Evolutionary conservation across 2,888 invertebrate species (phyloP).

Genomic region (Heliconius aoede): DNA sequence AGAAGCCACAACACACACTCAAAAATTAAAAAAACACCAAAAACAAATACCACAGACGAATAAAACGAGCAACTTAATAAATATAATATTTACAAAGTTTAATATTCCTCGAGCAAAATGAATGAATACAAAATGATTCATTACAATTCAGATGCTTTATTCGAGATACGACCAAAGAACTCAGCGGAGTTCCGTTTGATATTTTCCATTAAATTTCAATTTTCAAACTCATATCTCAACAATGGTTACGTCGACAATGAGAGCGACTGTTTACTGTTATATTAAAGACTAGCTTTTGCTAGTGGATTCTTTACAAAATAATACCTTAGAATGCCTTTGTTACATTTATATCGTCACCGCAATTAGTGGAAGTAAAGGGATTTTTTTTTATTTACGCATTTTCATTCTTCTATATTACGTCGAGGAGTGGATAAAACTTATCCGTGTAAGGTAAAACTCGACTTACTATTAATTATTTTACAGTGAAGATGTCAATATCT

Average conservation of each 20-base stretch:
- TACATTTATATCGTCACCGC: constrained; percentile 5
- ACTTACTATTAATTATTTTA: too few relatives aligned
- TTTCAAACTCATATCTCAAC: constrained; percentile 68
- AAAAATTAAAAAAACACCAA: not conserved
- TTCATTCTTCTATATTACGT: not conserved
- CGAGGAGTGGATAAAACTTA: too few relatives aligned
- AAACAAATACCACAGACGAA: not conserved
- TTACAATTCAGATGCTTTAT: constrained; percentile 61
- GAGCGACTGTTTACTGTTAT: constrained; percentile 55
- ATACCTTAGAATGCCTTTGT: constrained; percentile 1
- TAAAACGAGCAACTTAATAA: constrained; percentile 51
- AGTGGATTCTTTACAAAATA: constrained; percentile 14
- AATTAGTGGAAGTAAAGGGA: constrained; percentile 4
- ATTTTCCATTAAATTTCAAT: constrained; percentile 76
- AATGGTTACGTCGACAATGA: constrained; percentile 57
- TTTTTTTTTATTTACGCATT: not conserved
- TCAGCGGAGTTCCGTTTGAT: constrained; percentile 68
- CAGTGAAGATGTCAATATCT: too few relatives aligned
- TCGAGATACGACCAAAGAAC: constrained; percentile 60
- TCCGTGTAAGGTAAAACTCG: too few relatives aligned
- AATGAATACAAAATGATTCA: constrained; percentile 53
- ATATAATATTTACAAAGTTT: constrained; percentile 41
- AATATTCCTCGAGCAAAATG: constrained; percentile 33
- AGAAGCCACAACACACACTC: not conserved
- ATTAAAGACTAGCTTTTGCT: constrained; percentile 46